These are phyloP conservation scores for Poeciliopsis presidionis DNA, from an alignment of 2,797 vertebrate species.

Conservation along the genomic window DNA sequence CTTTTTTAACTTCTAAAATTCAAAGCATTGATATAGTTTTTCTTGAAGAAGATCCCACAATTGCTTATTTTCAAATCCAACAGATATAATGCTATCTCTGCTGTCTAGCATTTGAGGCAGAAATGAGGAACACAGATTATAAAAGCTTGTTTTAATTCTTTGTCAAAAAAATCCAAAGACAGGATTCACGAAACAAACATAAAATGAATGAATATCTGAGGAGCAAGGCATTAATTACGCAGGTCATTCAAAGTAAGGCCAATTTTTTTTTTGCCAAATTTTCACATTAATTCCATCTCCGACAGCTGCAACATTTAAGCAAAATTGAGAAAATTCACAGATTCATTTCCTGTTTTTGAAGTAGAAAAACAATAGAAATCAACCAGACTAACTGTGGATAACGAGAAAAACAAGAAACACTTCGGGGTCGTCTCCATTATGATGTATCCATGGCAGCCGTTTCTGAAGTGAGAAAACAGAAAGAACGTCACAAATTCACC, in stretches of 20 bases:
- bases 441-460: constrained; percentile 79
- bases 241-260: constrained; percentile 7
- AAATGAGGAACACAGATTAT: constrained; percentile 9
- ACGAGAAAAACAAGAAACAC: not conserved
- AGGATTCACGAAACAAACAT: constrained; percentile 22
- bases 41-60: not conserved
- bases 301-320: not conserved
- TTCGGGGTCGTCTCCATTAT: constrained; percentile 53
- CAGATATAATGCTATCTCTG: not conserved
- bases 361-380: not conserved
- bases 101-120: not conserved
- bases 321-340: not conserved
- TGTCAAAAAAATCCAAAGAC: constrained; percentile 50
- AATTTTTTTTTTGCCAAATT: constrained; percentile 6
- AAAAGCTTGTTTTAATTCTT: constrained; percentile 66
- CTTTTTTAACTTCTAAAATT: not conserved
- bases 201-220: constrained; percentile 37
- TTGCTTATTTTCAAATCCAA: not conserved
- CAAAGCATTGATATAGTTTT: not conserved
- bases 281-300: not conserved
- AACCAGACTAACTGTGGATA: constrained; percentile 19
- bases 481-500: not conserved
- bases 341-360: constrained; percentile 9
- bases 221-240: constrained; percentile 42
- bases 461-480: constrained; percentile 70